Base-by-base conservation (phyloP, 2,113 vertebrate species). In the Castor canadensis region DNA sequence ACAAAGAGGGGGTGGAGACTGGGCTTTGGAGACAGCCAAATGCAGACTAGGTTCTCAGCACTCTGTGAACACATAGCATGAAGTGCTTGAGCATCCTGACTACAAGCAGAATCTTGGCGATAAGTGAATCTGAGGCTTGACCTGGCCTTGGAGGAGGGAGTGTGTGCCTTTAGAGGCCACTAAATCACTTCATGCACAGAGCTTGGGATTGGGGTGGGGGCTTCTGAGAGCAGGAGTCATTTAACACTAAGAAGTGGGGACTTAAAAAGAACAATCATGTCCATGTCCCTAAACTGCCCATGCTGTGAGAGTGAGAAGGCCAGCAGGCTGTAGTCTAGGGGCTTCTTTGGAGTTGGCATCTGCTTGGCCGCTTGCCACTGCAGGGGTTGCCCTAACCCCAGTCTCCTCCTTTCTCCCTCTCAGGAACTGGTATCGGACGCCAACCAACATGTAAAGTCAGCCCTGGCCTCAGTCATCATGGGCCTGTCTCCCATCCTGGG, bases 381-480 rank as follows among this genome's bases (percentile, higher is more conserved):
- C 47, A 43, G 47, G 58, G 17, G 9, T 32, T 30, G 3, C 24
- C 16, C 67, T 45, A 62, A 89, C 9, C 32, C 69, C 0, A 52
- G 24, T 1, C 43, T 15, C 3, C 28, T 3, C 12, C 47, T 11
- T 32, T 15, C 7, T 73, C 0, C 35, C 32, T 13, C 2, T 32
- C 95, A 99, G 98, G 98, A 99, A 77, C 97, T 98, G 52, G 98
- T 98, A 72, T 98, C 98, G 0, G 98, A 98, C 0, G 98, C 98
- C 88, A 99, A 98, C 96, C 98, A 99, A 0, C 98, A 99, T 0
- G 98, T 99, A 52, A 99, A 99, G 92, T 98, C 98, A 0, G 98
- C 98, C 9, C 87, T 99, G 97, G 98, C 98, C 17, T 98, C 98
- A 0, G 98, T 99, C 60, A 99, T 99, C 94, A 99, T 99, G 98